Conservation (phyloP, 2,888 invertebrate genomes). For the Dryococelus australis region DNA sequence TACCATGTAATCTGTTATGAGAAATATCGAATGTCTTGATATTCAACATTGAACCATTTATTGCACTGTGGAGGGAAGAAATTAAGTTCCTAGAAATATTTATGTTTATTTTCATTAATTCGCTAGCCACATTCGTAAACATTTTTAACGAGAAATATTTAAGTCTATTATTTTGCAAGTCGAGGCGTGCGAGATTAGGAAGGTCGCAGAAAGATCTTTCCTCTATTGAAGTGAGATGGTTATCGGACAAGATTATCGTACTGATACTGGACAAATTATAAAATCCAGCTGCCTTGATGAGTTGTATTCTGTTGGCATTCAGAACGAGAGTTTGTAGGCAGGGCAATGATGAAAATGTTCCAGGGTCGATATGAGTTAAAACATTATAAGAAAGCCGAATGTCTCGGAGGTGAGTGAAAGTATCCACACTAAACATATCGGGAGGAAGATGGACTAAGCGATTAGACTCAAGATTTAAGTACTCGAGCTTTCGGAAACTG, state of each 20-base stretch:
- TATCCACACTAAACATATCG: conserved; percentile 58
- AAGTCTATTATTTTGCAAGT: conserved; percentile 52
- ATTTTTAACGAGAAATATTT: conserved; percentile 49
- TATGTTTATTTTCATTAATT: conserved; percentile 47
- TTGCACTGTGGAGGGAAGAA: conserved; percentile 43
- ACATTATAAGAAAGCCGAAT: conserved; percentile 71
- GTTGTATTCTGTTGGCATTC: conserved; percentile 51
- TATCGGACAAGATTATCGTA: conserved; percentile 57
- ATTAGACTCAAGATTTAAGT: conserved; percentile 57
- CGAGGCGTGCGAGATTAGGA: conserved; percentile 55
- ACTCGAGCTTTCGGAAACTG: conserved; percentile 52
- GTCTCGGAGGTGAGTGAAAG: conserved; percentile 77
- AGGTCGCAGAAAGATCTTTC: conserved; percentile 55
- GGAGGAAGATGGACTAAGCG: conserved; percentile 52
- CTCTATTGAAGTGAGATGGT: conserved; percentile 54
- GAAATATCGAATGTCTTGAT: conserved; percentile 51
- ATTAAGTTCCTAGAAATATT: conserved; percentile 52
- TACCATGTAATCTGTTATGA: conserved; percentile 50
- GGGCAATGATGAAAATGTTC: conserved; percentile 52
- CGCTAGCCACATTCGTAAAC: conserved; percentile 50
- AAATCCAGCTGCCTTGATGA: conserved; percentile 53
- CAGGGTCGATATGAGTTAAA: conserved; percentile 63
- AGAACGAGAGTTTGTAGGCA: conserved; percentile 53
- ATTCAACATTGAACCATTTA: conserved; percentile 43
- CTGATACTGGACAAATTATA: conserved; percentile 54